Base-by-base conservation (phyloP, 1,140 invertebrate species). In the Drosophila tropicalis region DNA sequence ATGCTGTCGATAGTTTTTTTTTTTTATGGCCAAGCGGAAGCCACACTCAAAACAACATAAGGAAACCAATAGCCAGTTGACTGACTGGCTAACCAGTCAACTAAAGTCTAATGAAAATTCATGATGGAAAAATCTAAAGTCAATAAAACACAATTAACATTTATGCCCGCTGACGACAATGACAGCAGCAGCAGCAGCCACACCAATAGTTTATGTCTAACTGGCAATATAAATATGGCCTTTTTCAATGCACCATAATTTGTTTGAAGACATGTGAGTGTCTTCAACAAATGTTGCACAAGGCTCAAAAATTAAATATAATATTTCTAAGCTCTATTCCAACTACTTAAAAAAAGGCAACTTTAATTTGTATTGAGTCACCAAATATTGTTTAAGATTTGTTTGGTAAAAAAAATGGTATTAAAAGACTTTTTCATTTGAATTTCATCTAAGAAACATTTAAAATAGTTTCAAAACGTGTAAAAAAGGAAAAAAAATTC, bases 71-170 rank as follows among this genome's bases (percentile, higher is more conserved):
- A 22, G 44, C 17, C 17, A n/a, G 13, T 9, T 19, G 6, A 17
- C 41, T 44, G 12, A 41, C 44, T 47, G 15, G n/a, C n/a, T 22
- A 15, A 15, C 34, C 34, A 17, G 15, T 58, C 32, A 36, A 19
- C 15, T 17, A n/a, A 25, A 36, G 7, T 61, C 32, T 47, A 41
- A 62, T 62, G 41, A 62, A 62, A 62, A 41, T 62, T 40, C 40
- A 61, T 61, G 58, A 29, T 44, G 19, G 36, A 62, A 63, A 63
- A 44, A 63, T 51, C 25, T 47, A 63, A 63, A 63, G 41, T 63
- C 61, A 41, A 62, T 62, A 62, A 62, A 62, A 62, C 10, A 44
- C 60, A 41, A 62, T 62, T 41, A 62, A 62, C 17, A 62, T 62
- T 62, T 62, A 19, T 62, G 6, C n/a, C 36, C 36, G 60, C 9